Evolutionary conservation across 2,888 invertebrate species (phyloP).

Genomic region (Parnassius mnemosyne): DNA sequence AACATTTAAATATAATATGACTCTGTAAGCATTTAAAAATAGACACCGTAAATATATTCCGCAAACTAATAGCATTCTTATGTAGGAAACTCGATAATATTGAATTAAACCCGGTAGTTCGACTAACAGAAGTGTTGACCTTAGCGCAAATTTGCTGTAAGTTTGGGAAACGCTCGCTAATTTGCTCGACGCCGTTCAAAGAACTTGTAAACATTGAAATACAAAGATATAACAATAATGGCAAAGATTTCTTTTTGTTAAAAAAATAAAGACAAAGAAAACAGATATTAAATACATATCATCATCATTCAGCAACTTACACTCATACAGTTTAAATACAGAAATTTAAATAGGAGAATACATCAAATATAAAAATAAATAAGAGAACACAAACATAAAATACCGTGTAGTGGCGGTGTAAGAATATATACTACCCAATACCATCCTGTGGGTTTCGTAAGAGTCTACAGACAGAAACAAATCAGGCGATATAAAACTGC

Average conservation of each 20-base stretch:
- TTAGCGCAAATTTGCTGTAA: conserved; percentile 16
- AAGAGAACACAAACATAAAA: too few relatives aligned
- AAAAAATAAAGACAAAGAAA: too few relatives aligned
- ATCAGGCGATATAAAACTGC: too few relatives aligned
- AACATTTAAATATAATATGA: background rate
- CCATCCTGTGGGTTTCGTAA: too few relatives aligned
- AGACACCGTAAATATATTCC: conserved; percentile 6
- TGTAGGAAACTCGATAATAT: conserved; percentile 15
- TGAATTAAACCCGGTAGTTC: conserved; percentile 16
- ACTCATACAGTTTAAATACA: too few relatives aligned
- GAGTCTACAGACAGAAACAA: too few relatives aligned
- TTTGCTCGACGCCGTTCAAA: conserved; percentile 11
- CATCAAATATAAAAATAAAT: too few relatives aligned
- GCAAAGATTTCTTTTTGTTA: background rate
- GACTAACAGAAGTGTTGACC: conserved; percentile 8
- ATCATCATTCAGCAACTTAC: too few relatives aligned
- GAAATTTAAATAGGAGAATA: too few relatives aligned
- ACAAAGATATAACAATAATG: conserved; percentile 16
- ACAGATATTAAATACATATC: too few relatives aligned
- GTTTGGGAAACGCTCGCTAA: conserved; percentile 24
- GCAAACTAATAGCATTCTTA: conserved; percentile 8
- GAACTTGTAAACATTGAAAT: conserved; percentile 11
- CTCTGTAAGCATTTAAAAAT: background rate
- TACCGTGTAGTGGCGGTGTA: too few relatives aligned
- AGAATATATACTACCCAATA: too few relatives aligned